Evolutionary conservation across 2,888 invertebrate genomes (phyloP), one percentile per base, ranked within the genome.

Genomic region (Ramazzottius varieornatus): DNA sequence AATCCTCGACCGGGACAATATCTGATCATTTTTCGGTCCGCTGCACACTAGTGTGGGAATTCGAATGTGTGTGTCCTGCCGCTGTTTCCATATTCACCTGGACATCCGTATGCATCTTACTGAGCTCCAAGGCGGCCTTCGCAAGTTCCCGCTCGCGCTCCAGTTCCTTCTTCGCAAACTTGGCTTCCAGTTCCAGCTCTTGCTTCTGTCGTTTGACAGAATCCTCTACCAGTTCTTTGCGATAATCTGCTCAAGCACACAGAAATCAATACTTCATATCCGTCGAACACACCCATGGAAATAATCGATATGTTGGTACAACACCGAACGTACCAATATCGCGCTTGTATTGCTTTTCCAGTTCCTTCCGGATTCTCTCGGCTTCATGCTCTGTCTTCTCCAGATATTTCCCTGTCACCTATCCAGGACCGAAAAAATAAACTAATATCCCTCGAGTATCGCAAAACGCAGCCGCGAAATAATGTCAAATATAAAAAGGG

Each of bases 351-450:
- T 54, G 54, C 54, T 54, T 54, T 24, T 54, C 54, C 20, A 54
- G 54, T 24, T 54, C 54, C 54, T 54, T 54, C 16, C 54, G 54
- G 54, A 54, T 54, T 29, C 24, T 54, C 29, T 54, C 54, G 54
- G 54, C 54, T 29, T 54, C 54, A 4, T 13, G 16, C 29, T 54
- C 40, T 13, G 40, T 40, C 20, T 40, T 40, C 40, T 40, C 20
- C 20, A 8, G 40, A 20, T 40, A 40, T 20, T 40, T 20, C 40
- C 20, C 40, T 8, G 40, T 40, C 40, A 40, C 40, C 40, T 40
- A 40, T n/a, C n/a, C n/a, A n/a, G n/a, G 20, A 40, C 8, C 40
- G 8, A 40, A 40, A 40, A 40, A 40, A 40, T 40, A 40, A 13
- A 40, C 40, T 40, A 40, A 40, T 13, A 40, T 40, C 20, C 40